Evolutionary conservation across 2,113 vertebrate species (phyloP).

Genomic region (Alethe diademata): DNA sequence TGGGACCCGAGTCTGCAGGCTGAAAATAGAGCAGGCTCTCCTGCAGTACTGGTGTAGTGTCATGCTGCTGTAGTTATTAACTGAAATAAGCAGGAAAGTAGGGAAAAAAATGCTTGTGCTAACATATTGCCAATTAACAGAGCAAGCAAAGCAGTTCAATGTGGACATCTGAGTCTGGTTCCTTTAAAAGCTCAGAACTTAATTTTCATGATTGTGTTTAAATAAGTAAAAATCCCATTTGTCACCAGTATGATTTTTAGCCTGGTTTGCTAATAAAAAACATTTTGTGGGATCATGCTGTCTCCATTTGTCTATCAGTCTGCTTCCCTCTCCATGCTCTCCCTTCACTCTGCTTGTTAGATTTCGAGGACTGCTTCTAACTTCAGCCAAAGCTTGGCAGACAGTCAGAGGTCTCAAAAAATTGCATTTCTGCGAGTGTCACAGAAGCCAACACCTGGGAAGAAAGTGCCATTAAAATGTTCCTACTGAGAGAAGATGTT

Average conservation of each 20-base stretch:
- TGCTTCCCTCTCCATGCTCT: background rate
- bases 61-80: background rate
- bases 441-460: background rate
- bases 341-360: background rate
- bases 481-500: background rate
- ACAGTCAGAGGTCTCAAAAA: conserved; percentile 44
- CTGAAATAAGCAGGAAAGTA: background rate
- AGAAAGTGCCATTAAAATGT: conserved; percentile 1
- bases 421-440: background rate
- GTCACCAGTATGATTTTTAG: background rate
- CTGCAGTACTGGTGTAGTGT: background rate
- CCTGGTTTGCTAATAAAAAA: background rate
- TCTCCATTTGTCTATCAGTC: background rate
- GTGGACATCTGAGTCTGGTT: background rate
- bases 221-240: background rate
- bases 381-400: conserved; percentile 47
- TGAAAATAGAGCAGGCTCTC: background rate
- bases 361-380: background rate
- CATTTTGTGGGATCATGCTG: background rate
- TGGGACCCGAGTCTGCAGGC: background rate
- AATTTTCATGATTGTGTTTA: background rate
- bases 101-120: background rate
- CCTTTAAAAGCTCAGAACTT: background rate
- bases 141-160: background rate
- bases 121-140: background rate